Conservation (phyloP, 2,888 invertebrate genomes). For the Parnassius orleans region DNA sequence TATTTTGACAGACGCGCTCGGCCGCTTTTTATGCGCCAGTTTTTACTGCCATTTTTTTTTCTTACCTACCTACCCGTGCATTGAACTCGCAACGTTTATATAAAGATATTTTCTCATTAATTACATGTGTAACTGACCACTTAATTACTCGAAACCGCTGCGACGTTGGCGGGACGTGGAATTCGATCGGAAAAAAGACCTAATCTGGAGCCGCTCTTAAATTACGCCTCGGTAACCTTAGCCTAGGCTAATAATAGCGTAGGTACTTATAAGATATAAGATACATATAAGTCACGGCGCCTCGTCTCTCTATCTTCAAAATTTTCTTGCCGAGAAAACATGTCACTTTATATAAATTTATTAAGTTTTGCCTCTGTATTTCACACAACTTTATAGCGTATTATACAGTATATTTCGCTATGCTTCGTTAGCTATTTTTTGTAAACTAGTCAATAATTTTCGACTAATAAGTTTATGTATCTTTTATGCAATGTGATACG, state of each 20-base stretch:
- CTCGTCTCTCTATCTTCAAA: constrained; percentile 59
- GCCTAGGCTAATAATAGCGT: constrained; percentile 48
- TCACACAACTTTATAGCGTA: background rate
- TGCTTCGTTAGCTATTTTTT: constrained; percentile 25
- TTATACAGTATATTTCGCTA: constrained; percentile 2
- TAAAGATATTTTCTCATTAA: constrained; percentile 69
- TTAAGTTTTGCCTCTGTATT: background rate
- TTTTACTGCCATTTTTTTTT: constrained; percentile 52
- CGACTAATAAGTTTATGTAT: constrained; percentile 24
- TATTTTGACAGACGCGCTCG: constrained; percentile 67
- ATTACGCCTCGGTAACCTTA: constrained; percentile 62
- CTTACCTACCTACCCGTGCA: constrained; percentile 43
- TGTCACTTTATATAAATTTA: constrained; percentile 39
- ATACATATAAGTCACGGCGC: constrained; percentile 35
- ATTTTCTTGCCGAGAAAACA: constrained; percentile 64
- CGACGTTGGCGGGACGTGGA: constrained; percentile 49
- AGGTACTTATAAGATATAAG: constrained; percentile 28
- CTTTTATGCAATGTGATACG: constrained; percentile 18
- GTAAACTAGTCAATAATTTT: constrained; percentile 24
- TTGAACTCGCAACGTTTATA: constrained; percentile 54
- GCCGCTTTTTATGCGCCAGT: constrained; percentile 52
- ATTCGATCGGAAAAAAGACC: constrained; percentile 55
- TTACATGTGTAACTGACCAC: constrained; percentile 67
- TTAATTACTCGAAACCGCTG: constrained; percentile 72
- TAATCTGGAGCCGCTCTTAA: constrained; percentile 59